Base-by-base conservation (phyloP, 1,140 invertebrate genomes). In the Lordiphosa collinella region DNA sequence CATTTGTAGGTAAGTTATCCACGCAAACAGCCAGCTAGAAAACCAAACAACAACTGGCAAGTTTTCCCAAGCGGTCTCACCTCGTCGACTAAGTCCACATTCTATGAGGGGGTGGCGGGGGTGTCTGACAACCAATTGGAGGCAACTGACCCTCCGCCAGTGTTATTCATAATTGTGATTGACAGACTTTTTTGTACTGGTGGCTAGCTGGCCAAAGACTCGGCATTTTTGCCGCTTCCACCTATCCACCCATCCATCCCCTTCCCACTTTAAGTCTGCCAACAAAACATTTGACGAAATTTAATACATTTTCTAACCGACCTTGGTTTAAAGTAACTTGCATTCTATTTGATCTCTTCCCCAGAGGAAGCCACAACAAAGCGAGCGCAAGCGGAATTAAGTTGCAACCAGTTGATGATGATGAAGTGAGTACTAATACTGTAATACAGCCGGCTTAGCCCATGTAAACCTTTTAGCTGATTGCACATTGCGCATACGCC, bases 141-240 rank as follows among this genome's bases (percentile, higher is more conserved):
- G 61, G 66, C 71, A 75, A 75, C 71, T 69, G 72, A 72, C 73
- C 73, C 73, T 73, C 57, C 44, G 50, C 37, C 16, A 22, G 36
- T 48, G 40, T 53, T 71, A 72, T 84, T 84, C 76, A 82, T 82
- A 82, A 82, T 84, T 82, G 72, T 78, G 76, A 82, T 82, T 82
- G 76, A 84, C 76, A 82, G 16, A 18, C 16, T 18, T 18, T 18
- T 18, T 18, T 18, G 16, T 18, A 18, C 16, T 18, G 16, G 67
- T 48, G 41, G 56, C 13, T 61, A 59, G 47, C 64, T 48, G 52
- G 36, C 43, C 32, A 46, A 14, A 13, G 10, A 32, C 62, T 57
- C 41, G 75, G 78, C 76, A 82, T 84, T 82, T 82, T 84, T 82
- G 63, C 72, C 72, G 76, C 76, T 82, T 82, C 76, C 66, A 11